Conservation (phyloP, 2,888 invertebrate species). For the Entomobrya proxima region DNA sequence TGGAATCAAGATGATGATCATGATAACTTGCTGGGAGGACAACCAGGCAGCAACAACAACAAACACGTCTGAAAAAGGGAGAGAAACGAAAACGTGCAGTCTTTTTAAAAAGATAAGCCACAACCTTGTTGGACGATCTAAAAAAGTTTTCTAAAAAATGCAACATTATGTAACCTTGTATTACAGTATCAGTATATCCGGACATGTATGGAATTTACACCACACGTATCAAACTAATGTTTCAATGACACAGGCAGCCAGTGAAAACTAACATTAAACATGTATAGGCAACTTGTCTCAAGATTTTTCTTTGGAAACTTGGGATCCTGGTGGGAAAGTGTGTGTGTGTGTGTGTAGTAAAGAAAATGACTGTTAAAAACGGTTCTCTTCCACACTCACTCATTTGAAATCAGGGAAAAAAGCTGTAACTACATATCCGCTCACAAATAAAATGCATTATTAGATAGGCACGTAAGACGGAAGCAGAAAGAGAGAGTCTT, state of each 20-base stretch:
- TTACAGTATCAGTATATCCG: background rate
- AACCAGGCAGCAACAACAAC: background rate
- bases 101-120: constrained; percentile 6
- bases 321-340: no score
- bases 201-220: no score
- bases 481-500: background rate
- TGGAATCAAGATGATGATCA: background rate
- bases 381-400: constrained; percentile 5
- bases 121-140: background rate
- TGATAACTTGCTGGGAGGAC: background rate
- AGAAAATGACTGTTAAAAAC: constrained; percentile 26
- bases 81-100: constrained; percentile 8
- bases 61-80: background rate
- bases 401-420: background rate
- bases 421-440: background rate
- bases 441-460: constrained; percentile 24
- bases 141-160: background rate
- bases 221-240: no score
- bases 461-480: background rate
- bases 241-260: no score
- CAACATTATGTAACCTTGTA: background rate
- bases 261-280: no score
- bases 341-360: no score
- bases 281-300: no score
- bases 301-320: no score